These are phyloP conservation scores for Temnothorax unifasciatus DNA, from an alignment of 2,888 invertebrate species.

Conservation along the genomic window DNA sequence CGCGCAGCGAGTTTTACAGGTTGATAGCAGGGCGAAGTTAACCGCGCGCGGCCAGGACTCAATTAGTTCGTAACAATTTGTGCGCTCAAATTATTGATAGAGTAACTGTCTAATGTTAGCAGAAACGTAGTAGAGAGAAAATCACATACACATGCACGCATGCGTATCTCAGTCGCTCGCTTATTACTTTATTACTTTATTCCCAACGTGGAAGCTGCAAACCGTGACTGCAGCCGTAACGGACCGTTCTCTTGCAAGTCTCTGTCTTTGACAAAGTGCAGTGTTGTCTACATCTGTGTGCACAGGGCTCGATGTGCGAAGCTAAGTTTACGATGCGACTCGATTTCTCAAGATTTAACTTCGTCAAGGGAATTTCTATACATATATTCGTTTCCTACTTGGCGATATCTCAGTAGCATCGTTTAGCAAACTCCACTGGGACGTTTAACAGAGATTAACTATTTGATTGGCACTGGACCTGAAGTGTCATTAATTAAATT, in stretches of 20 bases:
- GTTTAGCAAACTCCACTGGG: not conserved
- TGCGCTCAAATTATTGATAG: constrained; percentile 30
- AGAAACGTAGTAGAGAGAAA: constrained; percentile 12
- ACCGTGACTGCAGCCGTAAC: not conserved
- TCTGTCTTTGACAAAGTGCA: constrained; percentile 14
- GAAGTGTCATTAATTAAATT: not conserved
- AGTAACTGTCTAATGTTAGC: constrained; percentile 38
- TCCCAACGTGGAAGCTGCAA: constrained; percentile 24
- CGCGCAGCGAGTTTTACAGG: constrained; percentile 7
- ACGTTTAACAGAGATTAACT: not conserved
- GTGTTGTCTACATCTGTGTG: constrained; percentile 25
- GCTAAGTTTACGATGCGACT: not conserved
- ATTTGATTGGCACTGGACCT: not conserved
- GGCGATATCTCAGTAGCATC: not conserved
- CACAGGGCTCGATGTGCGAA: constrained; percentile 18
- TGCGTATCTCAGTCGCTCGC: constrained; percentile 28
- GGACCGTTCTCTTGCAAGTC: no score
- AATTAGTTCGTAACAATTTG: constrained; percentile 43
- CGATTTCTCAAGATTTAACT: not conserved
- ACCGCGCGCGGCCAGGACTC: constrained; percentile 12
- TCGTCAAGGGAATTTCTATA: not conserved
- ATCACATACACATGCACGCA: constrained; percentile 9
- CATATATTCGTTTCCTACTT: not conserved
- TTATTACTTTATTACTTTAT: constrained; percentile 44
- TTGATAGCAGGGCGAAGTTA: constrained; percentile 5